A percentile compares a stretch with the other conserved stretches of the same genome.
Evolutionary conservation across 2,113 vertebrate species (phyloP).

Genomic region (Clarias gariepinus): DNA sequence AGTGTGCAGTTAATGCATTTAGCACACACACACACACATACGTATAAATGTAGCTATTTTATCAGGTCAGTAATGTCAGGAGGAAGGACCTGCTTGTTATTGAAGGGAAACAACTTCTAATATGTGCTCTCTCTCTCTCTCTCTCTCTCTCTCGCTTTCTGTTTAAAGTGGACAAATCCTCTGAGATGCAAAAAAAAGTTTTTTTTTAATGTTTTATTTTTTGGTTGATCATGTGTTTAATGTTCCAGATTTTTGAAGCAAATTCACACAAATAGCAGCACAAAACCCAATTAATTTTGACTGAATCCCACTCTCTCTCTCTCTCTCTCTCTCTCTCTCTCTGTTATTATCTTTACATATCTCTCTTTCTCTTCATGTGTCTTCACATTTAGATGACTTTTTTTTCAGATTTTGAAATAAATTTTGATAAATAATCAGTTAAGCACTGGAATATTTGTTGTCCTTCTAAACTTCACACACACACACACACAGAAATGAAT

Average conservation of each 20-base stretch:
- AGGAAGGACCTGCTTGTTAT: conserved; percentile 47
- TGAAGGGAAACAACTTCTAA: background rate
- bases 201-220: background rate
- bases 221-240: background rate
- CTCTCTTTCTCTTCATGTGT: background rate
- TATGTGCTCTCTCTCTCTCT: background rate
- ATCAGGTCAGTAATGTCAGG: conserved; percentile 63
- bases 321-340: background rate
- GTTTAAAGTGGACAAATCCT: conserved; percentile 59
- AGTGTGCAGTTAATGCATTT: conserved; percentile 57
- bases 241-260: conserved; percentile 46
- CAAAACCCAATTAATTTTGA: conserved; percentile 51
- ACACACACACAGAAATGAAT: background rate
- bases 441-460: background rate
- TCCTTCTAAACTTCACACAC: background rate
- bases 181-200: conserved; percentile 20
- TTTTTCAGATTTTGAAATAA: background rate
- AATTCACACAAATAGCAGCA: conserved; percentile 33
- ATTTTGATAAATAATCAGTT: background rate
- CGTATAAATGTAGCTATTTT: conserved; percentile 68
- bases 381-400: background rate
- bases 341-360: background rate
- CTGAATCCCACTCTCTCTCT: conserved; percentile 17
- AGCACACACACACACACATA: conserved; percentile 62
- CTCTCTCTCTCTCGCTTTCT: background rate